A percentile compares a stretch with the other conserved stretches of the same genome.
These are phyloP conservation scores for Tragulus kanchil DNA, from an alignment of 2,113 vertebrate genomes.

Conservation along the genomic window DNA sequence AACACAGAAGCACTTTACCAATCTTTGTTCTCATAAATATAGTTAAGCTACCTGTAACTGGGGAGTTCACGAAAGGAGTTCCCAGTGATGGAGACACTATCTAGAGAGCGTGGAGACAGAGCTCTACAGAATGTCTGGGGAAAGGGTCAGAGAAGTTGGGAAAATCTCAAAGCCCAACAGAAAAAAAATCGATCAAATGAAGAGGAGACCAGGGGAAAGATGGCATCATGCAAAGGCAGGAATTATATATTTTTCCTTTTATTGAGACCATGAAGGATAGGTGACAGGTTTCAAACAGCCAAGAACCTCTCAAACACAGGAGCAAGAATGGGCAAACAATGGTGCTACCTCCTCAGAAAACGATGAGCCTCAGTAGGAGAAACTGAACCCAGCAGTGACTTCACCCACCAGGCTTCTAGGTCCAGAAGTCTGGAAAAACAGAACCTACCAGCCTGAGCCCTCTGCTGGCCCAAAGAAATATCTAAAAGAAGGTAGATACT, in stretches of 20 bases:
- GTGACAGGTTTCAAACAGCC: neutral
- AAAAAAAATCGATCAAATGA: neutral
- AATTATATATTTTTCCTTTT: neutral
- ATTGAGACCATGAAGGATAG: neutral
- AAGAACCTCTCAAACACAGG: neutral
- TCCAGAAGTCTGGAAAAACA: too few relatives aligned
- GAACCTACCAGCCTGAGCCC: too few relatives aligned
- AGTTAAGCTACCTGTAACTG: neutral
- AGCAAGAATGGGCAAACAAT: neutral
- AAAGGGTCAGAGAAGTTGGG: neutral
- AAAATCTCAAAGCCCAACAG: neutral
- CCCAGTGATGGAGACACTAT: neutral
- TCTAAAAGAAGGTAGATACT: neutral
- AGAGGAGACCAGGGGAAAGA: neutral
- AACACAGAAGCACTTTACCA: neutral
- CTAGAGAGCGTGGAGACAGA: neutral
- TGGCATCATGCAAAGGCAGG: neutral
- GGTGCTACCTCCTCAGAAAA: neutral
- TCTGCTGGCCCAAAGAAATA: neutral
- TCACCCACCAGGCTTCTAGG: neutral
- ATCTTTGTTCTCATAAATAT: neutral
- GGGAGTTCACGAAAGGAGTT: neutral
- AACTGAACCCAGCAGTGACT: neutral
- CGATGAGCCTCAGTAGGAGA: neutral
- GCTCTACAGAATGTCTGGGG: neutral